Conservation (phyloP, 2,797 vertebrate genomes). For the Jordanella pulchra region DNA sequence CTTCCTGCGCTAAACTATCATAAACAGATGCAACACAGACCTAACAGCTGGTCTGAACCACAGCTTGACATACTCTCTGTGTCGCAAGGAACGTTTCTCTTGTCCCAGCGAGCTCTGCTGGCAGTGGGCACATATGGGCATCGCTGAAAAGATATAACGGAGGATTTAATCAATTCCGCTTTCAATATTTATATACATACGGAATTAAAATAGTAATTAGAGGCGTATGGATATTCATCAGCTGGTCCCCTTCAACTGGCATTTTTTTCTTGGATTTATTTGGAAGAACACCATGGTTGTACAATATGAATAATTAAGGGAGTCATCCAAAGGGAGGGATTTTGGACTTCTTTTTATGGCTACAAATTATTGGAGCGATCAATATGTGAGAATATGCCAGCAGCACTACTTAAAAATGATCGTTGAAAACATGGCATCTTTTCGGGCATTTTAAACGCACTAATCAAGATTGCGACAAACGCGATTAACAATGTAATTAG, state of each 20-base stretch:
- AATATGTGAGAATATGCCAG: constrained; percentile 75
- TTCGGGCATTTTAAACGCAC: constrained; percentile 79
- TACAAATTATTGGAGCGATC: constrained; percentile 78
- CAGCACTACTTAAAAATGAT: constrained; percentile 77
- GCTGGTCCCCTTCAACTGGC: constrained; percentile 57
- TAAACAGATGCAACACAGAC: constrained; percentile 76
- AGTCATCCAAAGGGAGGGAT: constrained; percentile 89
- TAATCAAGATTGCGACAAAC: constrained; percentile 67
- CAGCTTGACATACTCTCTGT: constrained; percentile 80
- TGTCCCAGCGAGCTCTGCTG: constrained; percentile 87
- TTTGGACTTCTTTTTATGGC: constrained; percentile 83
- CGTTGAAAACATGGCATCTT: constrained; percentile 92
- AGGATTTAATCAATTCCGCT: constrained; percentile 81
- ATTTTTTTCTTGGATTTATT: constrained; percentile 73
- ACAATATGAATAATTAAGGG: constrained; percentile 91
- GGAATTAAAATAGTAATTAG: constrained; percentile 81
- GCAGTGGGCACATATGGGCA: constrained; percentile 87
- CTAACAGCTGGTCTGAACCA: constrained; percentile 69
- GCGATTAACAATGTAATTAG: constrained; percentile 76
- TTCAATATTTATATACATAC: constrained; percentile 67
- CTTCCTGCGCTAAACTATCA: constrained; percentile 71
- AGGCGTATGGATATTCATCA: constrained; percentile 69
- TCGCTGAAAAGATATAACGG: constrained; percentile 78
- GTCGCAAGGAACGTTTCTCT: constrained; percentile 77
- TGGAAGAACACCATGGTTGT: constrained; percentile 80